Conservation (phyloP, 1,140 invertebrate genomes). For the Pygmarrhopalites habei region DNA sequence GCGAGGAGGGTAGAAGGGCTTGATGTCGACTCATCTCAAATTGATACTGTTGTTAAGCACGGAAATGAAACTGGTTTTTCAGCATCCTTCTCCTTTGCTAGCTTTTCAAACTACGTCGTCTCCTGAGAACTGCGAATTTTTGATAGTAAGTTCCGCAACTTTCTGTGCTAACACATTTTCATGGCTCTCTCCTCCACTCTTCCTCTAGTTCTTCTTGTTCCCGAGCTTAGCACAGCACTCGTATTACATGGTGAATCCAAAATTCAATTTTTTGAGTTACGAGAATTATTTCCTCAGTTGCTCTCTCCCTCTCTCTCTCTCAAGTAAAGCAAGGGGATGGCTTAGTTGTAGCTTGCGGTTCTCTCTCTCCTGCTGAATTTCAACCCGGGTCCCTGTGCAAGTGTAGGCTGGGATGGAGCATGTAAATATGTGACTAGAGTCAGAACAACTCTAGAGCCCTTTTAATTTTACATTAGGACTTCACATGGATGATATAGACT, state of each 20-base stretch:
- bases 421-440: slow-evolving; percentile 15
- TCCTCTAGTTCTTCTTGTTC: not conserved
- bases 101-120: slow-evolving; percentile 32
- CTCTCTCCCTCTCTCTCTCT: slow-evolving; percentile 5
- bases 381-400: not conserved
- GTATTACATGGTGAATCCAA: slow-evolving; percentile 17
- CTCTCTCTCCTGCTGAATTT: not conserved
- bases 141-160: slow-evolving; percentile 21
- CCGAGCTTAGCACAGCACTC: not conserved
- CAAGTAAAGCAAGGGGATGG: slow-evolving; percentile 10
- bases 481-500: slow-evolving; percentile 3
- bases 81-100: slow-evolving; percentile 17
- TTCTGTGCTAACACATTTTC: not conserved
- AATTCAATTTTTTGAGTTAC: slow-evolving; percentile 36
- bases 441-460: slow-evolving; percentile 16
- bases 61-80: slow-evolving; percentile 35
- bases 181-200: not conserved
- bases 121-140: slow-evolving; percentile 37
- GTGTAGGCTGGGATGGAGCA: too few species aligned
- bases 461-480: slow-evolving; percentile 32
- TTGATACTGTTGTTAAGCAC: slow-evolving; percentile 36
- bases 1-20: too few species aligned
- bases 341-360: slow-evolving; percentile 23
- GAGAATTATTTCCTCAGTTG: slow-evolving; percentile 32
- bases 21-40: slow-evolving; percentile 30